Evolutionary conservation across 2,888 invertebrate species (phyloP), one percentile per base, ranked within the genome.

Genomic region (Sarcophaga subvicina): DNA sequence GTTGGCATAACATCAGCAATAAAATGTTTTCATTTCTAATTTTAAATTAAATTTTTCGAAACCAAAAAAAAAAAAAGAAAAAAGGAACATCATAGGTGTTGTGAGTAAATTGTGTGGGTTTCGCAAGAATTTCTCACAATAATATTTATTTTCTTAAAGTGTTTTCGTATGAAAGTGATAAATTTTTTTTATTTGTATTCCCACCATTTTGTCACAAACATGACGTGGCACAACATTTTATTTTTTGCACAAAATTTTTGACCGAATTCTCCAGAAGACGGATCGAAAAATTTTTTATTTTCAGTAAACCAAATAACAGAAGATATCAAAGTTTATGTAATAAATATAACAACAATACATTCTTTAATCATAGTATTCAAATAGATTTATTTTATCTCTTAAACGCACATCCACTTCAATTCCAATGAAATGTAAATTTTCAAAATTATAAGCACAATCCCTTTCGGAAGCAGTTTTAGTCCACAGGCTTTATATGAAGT

Each of bases 121-220:
- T 83, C 60, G 37, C 49, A 83, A 86, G 73, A 80, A 83, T 70
- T 86, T 86, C 64, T 37, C 37, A 54, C 17, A 14, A 54, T 54
- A 54, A 54, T 59, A 22, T 72, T 27, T 72, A 10, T 22, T 25
- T 72, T 80, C 71, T 72, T 60, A 85, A 54, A 81, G 64, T 72
- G 63, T 86, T 78, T 72, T 69, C 49, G 22, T 54, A 78, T 20
- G 59, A 83, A 86, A 86, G 77, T 86, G 83, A 83, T 11, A 11
- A 83, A 60, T 77, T 64, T 45, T 60, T 72, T 80, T 66, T 80
- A 78, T 86, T 86, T 86, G 83, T 80, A 77, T 77, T 76, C 83
- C 76, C 63, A 72, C 69, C 49, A 49, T 67, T 17, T 64, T 22
- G 22, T 25, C 64, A 25, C 25, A 49, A 22, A 64, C 37, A 37